These are phyloP conservation scores for Contarinia nasturtii DNA, from an alignment of 1,140 invertebrate genomes.

Conservation along the genomic window DNA sequence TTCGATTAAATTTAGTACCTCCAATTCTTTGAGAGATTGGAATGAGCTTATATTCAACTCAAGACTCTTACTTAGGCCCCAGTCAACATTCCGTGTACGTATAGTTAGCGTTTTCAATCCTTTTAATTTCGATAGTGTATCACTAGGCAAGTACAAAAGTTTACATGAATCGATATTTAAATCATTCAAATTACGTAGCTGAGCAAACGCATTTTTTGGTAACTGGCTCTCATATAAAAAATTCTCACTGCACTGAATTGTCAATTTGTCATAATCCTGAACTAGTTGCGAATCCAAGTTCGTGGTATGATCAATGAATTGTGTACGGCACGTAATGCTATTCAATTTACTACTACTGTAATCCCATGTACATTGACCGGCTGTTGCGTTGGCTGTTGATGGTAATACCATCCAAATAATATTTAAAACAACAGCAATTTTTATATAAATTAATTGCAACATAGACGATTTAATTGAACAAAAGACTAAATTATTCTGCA, in stretches of 20 bases:
- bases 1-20: constrained; percentile 55
- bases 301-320: constrained; percentile 46
- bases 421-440: too few species aligned
- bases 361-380: constrained; percentile 34
- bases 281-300: constrained; percentile 36
- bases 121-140: constrained; percentile 54
- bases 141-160: constrained; percentile 49
- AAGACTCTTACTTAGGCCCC: constrained; percentile 48
- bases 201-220: constrained; percentile 46
- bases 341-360: constrained; percentile 27
- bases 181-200: constrained; percentile 49
- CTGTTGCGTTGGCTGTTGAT: background rate
- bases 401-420: background rate
- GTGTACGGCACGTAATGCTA: constrained; percentile 42
- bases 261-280: constrained; percentile 45
- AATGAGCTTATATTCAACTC: constrained; percentile 47
- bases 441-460: too few species aligned
- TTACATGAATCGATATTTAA: constrained; percentile 61
- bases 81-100: constrained; percentile 54
- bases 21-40: constrained; percentile 51
- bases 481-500: too few species aligned
- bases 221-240: constrained; percentile 63
- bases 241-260: constrained; percentile 55
- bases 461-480: too few species aligned
- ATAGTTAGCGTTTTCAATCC: constrained; percentile 54